Evolutionary conservation across 2,113 vertebrate species (phyloP).

Genomic region (Odobenus rosmarus): DNA sequence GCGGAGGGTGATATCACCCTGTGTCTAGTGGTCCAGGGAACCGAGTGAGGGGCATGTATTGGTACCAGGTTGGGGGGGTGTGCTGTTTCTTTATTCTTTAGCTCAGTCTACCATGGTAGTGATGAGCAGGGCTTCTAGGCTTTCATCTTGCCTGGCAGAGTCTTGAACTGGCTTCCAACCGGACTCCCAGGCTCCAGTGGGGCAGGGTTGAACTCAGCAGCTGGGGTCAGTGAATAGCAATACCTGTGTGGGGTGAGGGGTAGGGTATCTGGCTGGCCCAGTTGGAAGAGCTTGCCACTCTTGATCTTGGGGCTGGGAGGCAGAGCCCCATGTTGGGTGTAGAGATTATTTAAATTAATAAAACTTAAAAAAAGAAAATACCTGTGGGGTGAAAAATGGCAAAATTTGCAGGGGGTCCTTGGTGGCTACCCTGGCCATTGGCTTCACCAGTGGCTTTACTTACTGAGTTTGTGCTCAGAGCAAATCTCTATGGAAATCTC

Average conservation of each 20-base stretch:
- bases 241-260: rapidly evolving
- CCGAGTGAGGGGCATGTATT: background rate
- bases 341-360: background rate
- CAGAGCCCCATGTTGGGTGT: background rate
- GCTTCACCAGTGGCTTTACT: background rate
- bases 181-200: background rate
- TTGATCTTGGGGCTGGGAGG: background rate
- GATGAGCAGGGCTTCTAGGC: background rate
- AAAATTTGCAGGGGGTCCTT: background rate
- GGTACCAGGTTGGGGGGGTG: background rate
- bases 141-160: background rate
- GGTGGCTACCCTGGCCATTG: background rate
- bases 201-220: background rate
- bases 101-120: background rate
- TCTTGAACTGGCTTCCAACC: background rate
- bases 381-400: background rate
- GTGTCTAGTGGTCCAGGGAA: background rate
- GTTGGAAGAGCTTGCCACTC: background rate
- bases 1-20: background rate
- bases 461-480: background rate
- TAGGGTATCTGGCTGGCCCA: background rate
- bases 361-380: background rate
- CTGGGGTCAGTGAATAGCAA: background rate
- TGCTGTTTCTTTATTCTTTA: background rate
- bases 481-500: background rate